phyloP scores from a whole-genome alignment of 2,113 vertebrate genomes.

The Coregonus clupeaformis region DNA sequence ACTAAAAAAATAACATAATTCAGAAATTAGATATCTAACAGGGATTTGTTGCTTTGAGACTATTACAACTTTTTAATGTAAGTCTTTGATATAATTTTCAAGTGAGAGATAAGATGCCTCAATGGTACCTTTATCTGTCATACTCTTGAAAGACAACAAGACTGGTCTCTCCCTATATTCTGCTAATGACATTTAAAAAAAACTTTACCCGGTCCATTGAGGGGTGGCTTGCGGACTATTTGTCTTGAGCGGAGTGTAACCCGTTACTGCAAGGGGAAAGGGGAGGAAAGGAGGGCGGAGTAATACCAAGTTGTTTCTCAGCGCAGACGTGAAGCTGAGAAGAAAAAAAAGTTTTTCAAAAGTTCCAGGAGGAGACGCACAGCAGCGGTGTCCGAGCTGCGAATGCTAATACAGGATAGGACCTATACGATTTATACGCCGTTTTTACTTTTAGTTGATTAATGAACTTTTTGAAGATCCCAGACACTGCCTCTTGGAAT shows the following conservation, averaged over 20 bases:
- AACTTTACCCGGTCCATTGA: background rate
- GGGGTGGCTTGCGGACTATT: slow-evolving; percentile 28
- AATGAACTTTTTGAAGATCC: slow-evolving; percentile 61
- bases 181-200: background rate
- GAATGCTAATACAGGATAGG: slow-evolving; percentile 63
- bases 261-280: background rate
- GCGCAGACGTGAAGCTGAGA: slow-evolving; percentile 53
- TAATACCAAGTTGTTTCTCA: slow-evolving; percentile 37
- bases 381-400: slow-evolving; percentile 71
- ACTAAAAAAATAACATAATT: no score
- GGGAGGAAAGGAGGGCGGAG: slow-evolving; percentile 61
- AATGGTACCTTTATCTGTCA: background rate
- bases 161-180: background rate
- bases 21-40: no score
- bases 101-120: background rate
- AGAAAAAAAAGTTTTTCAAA: slow-evolving; percentile 72
- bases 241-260: slow-evolving; percentile 47
- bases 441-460: slow-evolving; percentile 21
- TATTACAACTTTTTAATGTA: no score
- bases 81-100: background rate
- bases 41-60: no score
- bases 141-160: background rate
- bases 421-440: slow-evolving; percentile 52
- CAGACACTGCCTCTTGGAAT: slow-evolving; percentile 57
- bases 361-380: slow-evolving; percentile 72